These are phyloP conservation scores for Vanessa atalanta DNA, from an alignment of 1,140 invertebrate genomes.

Conservation along the genomic window DNA sequence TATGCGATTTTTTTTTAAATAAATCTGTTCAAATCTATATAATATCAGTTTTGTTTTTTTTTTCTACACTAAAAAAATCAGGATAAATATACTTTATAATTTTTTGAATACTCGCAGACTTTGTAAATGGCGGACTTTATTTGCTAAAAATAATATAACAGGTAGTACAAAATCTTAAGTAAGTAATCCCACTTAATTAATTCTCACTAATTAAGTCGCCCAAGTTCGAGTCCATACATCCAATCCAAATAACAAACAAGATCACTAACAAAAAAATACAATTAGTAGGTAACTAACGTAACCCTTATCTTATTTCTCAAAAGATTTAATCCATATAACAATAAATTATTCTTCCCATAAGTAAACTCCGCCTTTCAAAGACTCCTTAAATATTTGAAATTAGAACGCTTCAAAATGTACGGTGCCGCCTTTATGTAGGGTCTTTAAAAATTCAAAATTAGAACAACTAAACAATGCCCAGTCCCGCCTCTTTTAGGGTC, in stretches of 20 bases:
- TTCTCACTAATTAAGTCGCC: too few species aligned
- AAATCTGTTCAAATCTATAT: neutral
- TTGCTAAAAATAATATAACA: too few species aligned
- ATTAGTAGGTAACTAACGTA: neutral
- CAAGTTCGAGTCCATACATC: too few species aligned
- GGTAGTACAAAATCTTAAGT: too few species aligned
- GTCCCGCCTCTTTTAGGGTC: constrained; percentile 28
- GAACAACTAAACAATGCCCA: constrained; percentile 7
- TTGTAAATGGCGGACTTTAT: too few species aligned
- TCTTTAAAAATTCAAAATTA: constrained; percentile 11
- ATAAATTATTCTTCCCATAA: neutral
- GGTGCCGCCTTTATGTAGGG: constrained; percentile 1
- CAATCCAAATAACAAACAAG: neutral
- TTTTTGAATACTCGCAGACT: too few species aligned
- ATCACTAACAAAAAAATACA: neutral
- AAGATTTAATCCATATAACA: constrained; percentile 22
- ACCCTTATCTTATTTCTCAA: constrained; percentile 20
- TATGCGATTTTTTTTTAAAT: neutral
- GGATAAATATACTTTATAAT: too few species aligned
- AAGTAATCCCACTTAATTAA: too few species aligned
- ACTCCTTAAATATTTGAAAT: constrained; percentile 21
- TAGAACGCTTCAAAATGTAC: constrained; percentile 9
- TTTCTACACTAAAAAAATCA: too few species aligned
- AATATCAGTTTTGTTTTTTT: too few species aligned
- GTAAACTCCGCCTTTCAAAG: constrained; percentile 5